Percentiles rank a stretch among this genome's conserved stretches.
phyloP scores from a whole-genome alignment of 2,888 invertebrate genomes.

The Aproaerema taeniolella region DNA sequence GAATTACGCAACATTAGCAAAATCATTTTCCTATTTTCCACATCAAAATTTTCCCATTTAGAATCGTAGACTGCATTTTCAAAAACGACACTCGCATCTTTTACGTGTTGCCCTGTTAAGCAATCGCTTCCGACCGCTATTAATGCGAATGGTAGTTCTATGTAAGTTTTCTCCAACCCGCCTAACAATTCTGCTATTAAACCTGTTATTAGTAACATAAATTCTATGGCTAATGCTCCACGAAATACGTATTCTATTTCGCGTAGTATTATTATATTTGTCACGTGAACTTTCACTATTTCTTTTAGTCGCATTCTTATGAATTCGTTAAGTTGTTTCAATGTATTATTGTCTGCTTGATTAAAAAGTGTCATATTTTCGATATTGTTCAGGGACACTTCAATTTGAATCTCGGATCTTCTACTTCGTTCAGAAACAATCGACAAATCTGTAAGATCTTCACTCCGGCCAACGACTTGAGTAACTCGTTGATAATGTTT shows the following conservation, averaged over 20 bases:
- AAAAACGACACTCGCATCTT: constrained; percentile 40
- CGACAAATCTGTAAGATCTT: no score
- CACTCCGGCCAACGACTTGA: no score
- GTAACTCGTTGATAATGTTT: no score
- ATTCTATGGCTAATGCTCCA: constrained; percentile 35
- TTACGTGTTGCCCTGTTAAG: constrained; percentile 42
- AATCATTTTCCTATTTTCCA: constrained; percentile 40
- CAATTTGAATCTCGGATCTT: no score
- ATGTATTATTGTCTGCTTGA: no score
- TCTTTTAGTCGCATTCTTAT: constrained; percentile 20
- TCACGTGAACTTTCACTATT: constrained; percentile 28
- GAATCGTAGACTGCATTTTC: constrained; percentile 44
- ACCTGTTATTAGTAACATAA: constrained; percentile 28
- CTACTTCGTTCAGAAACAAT: no score
- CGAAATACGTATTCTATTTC: constrained; percentile 32
- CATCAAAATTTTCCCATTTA: constrained; percentile 53
- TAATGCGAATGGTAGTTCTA: constrained; percentile 37
- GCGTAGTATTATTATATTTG: constrained; percentile 25
- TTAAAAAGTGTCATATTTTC: no score
- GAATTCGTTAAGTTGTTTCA: neutral
- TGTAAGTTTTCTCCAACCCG: constrained; percentile 38
- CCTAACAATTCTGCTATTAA: constrained; percentile 35
- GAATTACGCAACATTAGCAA: constrained; percentile 41
- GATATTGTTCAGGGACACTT: no score
- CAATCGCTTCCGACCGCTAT: constrained; percentile 43